These are phyloP conservation scores for Apogon talboti DNA, from an alignment of 2,797 vertebrate genomes.

Conservation along the genomic window DNA sequence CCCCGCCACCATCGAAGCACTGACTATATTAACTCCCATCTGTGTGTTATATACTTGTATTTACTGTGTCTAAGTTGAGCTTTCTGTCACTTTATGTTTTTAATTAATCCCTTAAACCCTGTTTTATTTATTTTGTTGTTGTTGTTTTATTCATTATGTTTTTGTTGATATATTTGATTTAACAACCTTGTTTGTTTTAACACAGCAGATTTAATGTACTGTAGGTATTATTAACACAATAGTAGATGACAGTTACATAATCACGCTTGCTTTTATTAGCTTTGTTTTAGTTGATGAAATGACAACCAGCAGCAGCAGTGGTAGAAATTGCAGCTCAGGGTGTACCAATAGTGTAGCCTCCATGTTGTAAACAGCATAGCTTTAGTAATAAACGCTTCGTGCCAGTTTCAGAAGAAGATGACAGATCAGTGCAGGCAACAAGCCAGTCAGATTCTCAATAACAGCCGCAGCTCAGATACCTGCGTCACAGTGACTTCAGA, in stretches of 20 bases:
- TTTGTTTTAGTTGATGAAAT: conserved; percentile 36
- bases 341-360: background rate
- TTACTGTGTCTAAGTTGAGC: conserved; percentile 56
- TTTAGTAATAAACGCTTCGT: conserved; percentile 17
- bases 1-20: conserved; percentile 46
- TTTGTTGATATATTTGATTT: conserved; percentile 38
- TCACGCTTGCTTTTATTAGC: conserved; percentile 15
- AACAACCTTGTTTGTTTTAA: conserved; percentile 54
- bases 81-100: conserved; percentile 54
- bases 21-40: conserved; percentile 75
- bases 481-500: conserved; percentile 75
- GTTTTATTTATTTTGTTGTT: conserved; percentile 35
- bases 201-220: conserved; percentile 34
- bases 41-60: conserved; percentile 59
- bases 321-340: conserved; percentile 37
- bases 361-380: conserved; percentile 9
- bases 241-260: conserved; percentile 20
- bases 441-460: conserved; percentile 37
- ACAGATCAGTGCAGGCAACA: conserved; percentile 29
- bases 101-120: conserved; percentile 37
- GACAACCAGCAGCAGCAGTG: conserved; percentile 1
- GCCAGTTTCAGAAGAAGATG: conserved; percentile 18
- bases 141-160: conserved; percentile 34
- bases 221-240: conserved; percentile 42
- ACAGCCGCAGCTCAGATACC: conserved; percentile 42